These are phyloP conservation scores for Drosophila repletoides DNA, from an alignment of 1,140 invertebrate species.

Conservation along the genomic window DNA sequence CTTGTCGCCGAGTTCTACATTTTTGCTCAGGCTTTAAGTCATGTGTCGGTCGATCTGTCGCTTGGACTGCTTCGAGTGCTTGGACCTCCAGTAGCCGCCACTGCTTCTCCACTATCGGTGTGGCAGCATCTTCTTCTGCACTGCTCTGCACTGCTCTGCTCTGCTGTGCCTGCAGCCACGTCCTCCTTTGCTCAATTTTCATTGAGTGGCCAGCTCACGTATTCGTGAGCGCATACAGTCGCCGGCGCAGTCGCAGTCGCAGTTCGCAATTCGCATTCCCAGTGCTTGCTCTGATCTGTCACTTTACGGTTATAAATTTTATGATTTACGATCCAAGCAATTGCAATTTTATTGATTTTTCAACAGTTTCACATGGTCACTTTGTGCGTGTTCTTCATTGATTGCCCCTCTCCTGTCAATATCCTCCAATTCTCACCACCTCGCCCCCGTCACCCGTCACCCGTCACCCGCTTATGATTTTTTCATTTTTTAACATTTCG, in stretches of 20 bases:
- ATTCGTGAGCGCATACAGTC: conserved; percentile 39
- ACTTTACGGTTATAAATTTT: conserved; percentile 81
- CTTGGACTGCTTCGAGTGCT: neutral
- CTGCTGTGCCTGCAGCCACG: neutral
- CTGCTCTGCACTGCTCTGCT: neutral
- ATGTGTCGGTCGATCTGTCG: conserved; percentile 9
- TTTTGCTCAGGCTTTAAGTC: neutral
- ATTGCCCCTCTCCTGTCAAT: neutral
- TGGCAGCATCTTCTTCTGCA: conserved; percentile 36
- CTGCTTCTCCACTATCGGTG: conserved; percentile 48
- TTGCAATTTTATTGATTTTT: conserved; percentile 81
- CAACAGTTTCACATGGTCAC: conserved; percentile 65
- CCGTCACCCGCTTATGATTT: neutral
- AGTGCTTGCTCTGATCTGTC: conserved; percentile 76
- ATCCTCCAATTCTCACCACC: too few species aligned
- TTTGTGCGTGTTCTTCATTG: conserved; percentile 3
- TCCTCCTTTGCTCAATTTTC: conserved; percentile 1
- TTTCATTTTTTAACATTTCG: conserved; percentile 10
- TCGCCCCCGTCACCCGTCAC: neutral
- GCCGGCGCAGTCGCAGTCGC: conserved; percentile 38
- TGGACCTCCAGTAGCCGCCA: conserved; percentile 44
- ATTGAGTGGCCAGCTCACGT: conserved; percentile 42
- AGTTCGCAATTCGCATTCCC: conserved; percentile 67
- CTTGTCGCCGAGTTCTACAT: conserved; percentile 3
- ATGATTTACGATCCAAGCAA: conserved; percentile 78